Evolutionary conservation across 1,140 invertebrate genomes (phyloP).

Genomic region (Brachionus manjavacas): DNA sequence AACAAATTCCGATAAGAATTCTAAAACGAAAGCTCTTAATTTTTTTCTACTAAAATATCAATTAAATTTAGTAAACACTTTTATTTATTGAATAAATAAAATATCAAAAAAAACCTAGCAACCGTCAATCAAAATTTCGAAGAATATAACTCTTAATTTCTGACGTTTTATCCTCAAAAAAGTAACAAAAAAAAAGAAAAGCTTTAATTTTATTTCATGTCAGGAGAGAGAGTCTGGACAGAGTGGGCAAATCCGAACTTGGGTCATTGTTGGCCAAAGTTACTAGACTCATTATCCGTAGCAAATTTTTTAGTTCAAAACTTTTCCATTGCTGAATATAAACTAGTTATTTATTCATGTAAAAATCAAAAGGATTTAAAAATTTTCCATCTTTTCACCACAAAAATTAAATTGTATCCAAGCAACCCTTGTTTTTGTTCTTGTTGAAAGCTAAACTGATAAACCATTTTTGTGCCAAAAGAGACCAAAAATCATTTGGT

Average conservation of each 20-base stretch:
- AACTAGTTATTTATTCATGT: neutral
- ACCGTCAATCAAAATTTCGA: conserved; percentile 15
- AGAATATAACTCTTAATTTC: conserved; percentile 15
- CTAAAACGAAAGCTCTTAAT: neutral
- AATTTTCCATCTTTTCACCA: neutral
- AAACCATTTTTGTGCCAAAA: conserved; percentile 17
- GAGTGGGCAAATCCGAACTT: neutral
- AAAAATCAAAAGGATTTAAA: neutral
- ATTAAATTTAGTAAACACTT: conserved; percentile 31
- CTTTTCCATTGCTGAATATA: neutral
- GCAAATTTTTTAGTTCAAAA: neutral
- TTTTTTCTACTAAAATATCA: conserved; percentile 2
- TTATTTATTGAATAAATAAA: neutral
- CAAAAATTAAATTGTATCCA: conserved; percentile 1
- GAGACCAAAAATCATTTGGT: conserved; percentile 18
- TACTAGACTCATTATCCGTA: neutral
- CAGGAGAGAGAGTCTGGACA: neutral
- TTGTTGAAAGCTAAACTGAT: neutral
- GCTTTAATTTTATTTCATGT: neutral
- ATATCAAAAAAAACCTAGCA: conserved; percentile 12
- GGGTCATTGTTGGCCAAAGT: neutral
- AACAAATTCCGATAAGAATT: neutral
- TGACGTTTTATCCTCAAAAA: conserved; percentile 17
- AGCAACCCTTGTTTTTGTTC: conserved; percentile 22
- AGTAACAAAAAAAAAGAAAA: neutral